These are phyloP conservation scores for Fringilla coelebs DNA, from an alignment of 2,797 vertebrate species.

Conservation along the genomic window DNA sequence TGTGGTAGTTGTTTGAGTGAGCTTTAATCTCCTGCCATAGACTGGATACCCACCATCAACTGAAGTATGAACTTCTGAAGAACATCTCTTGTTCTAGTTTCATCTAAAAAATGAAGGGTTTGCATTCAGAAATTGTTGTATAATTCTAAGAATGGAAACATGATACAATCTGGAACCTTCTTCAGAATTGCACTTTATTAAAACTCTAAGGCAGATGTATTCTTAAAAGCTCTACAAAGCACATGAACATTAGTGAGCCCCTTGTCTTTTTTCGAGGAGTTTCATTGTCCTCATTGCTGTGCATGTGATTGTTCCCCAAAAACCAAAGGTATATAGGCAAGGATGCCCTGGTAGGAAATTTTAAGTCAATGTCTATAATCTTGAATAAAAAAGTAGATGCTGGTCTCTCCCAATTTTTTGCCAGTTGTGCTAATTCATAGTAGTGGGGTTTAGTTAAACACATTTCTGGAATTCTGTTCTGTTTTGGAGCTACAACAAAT, in stretches of 20 bases:
- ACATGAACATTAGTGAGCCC: background rate
- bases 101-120: background rate
- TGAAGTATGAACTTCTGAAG: background rate
- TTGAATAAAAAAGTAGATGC: background rate
- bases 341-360: background rate
- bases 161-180: background rate
- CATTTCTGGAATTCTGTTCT: background rate
- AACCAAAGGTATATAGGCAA: background rate
- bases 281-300: background rate
- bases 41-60: background rate
- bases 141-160: background rate
- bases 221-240: background rate
- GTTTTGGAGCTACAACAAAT: background rate
- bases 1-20: background rate
- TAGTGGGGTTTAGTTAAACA: background rate
- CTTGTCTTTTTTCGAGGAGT: background rate
- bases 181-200: background rate
- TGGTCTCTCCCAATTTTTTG: background rate
- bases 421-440: background rate
- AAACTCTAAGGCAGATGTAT: background rate
- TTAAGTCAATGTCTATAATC: background rate
- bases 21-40: background rate
- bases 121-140: background rate
- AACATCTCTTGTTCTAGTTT: background rate
- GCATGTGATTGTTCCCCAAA: background rate